Conservation (phyloP, 2,113 vertebrate species). For the Calyptomena viridis region DNA sequence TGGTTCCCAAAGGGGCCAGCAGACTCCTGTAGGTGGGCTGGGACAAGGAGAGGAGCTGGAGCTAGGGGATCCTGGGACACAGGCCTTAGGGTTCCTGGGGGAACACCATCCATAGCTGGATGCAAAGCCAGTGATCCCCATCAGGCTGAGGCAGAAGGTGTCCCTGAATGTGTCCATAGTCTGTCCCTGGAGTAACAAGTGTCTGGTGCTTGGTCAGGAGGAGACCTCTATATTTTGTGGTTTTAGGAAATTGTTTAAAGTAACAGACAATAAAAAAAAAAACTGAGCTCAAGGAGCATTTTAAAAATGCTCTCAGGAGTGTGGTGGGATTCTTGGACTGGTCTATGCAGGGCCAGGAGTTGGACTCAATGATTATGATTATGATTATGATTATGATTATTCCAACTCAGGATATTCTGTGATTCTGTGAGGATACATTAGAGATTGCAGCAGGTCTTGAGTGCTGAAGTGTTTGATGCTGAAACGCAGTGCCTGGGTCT, state of each 20-base stretch:
- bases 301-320: background rate
- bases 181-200: background rate
- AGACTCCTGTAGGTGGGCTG: background rate
- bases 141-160: background rate
- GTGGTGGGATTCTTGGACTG: background rate
- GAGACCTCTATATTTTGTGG: rapidly evolving
- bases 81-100: rapidly evolving
- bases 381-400: background rate
- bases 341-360: background rate
- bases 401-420: background rate
- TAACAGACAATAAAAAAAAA: rapidly evolving
- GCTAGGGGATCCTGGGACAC: rapidly evolving
- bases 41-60: rapidly evolving
- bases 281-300: background rate
- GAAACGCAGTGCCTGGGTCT: background rate
- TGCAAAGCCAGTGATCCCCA: rapidly evolving
- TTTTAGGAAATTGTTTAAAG: background rate
- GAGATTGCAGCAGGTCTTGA: background rate
- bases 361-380: background rate
- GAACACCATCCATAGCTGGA: rapidly evolving
- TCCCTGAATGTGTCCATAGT: rapidly evolving
- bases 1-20: rapidly evolving
- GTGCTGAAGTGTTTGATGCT: background rate
- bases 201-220: background rate
- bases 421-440: background rate